Percentiles rank a stretch among this genome's conserved stretches.
phyloP scores from a whole-genome alignment of 2,888 invertebrate species.

The Amphipoea oculea region DNA sequence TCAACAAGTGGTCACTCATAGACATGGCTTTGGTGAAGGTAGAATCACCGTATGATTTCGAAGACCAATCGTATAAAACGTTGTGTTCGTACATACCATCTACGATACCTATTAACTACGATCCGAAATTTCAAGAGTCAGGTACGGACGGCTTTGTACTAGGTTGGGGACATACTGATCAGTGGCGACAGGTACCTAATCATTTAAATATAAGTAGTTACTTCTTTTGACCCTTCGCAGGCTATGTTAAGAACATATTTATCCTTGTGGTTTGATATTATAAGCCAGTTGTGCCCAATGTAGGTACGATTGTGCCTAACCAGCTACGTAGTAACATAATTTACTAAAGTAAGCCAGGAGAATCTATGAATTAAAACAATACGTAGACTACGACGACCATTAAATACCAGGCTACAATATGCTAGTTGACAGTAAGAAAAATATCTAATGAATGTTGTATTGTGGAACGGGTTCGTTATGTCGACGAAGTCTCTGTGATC shows the following conservation, averaged over 20 bases:
- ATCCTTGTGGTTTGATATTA: neutral
- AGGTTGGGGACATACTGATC: conserved; percentile 72
- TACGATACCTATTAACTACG: conserved; percentile 69
- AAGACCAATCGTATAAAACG: conserved; percentile 16
- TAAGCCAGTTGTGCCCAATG: neutral
- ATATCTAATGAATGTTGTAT: too few species aligned
- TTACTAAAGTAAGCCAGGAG: neutral
- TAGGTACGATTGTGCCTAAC: too few species aligned
- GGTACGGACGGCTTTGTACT: conserved; percentile 64
- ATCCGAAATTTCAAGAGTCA: conserved; percentile 60
- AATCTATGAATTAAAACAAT: too few species aligned
- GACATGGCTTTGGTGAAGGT: conserved; percentile 78
- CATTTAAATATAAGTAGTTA: neutral
- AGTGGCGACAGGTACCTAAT: conserved; percentile 66
- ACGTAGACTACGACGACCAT: too few species aligned
- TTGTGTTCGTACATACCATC: conserved; percentile 70
- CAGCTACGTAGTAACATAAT: neutral
- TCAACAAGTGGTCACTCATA: conserved; percentile 70
- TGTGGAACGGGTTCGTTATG: too few species aligned
- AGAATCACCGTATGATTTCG: conserved; percentile 70
- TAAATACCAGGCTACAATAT: too few species aligned
- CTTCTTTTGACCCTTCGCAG: neutral
- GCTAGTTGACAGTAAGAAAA: too few species aligned
- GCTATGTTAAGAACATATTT: neutral
- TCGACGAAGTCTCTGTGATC: too few species aligned